A percentile compares a stretch with the other conserved stretches of the same genome.
Conservation (phyloP, 2,888 invertebrate species). For the Ephialtes manifestator region DNA sequence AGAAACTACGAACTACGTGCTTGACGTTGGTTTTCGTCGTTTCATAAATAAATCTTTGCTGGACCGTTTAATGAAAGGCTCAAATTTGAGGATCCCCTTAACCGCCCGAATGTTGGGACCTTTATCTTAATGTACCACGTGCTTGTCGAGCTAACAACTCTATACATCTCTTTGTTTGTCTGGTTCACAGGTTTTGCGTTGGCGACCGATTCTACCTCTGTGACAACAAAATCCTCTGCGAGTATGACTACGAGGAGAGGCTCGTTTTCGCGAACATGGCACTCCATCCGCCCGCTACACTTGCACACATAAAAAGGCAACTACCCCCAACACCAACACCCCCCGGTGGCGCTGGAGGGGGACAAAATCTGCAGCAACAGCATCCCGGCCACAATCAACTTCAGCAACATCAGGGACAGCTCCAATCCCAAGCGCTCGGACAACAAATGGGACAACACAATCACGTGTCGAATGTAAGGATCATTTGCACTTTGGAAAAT, state of each 20-base stretch:
- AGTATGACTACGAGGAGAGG: slow-evolving; percentile 98
- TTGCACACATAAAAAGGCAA: slow-evolving; percentile 93
- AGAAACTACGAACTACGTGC: no score
- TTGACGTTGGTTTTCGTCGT: no score
- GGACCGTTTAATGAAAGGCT: no score
- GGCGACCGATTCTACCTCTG: slow-evolving; percentile 98
- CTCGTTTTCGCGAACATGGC: slow-evolving; percentile 98
- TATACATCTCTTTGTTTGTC: slow-evolving; percentile 46
- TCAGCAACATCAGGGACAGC: slow-evolving; percentile 78
- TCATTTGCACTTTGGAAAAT: no score
- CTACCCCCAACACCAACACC: slow-evolving; percentile 85
- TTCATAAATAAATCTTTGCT: no score
- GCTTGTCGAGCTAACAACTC: not conserved
- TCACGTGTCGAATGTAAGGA: slow-evolving; percentile 84
- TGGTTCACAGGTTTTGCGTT: slow-evolving; percentile 95
- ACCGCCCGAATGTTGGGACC: no score
- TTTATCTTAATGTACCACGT: not conserved
- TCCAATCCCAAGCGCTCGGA: slow-evolving; percentile 80
- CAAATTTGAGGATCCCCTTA: no score
- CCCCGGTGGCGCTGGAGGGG: slow-evolving; percentile 71
- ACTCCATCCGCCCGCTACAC: slow-evolving; percentile 93
- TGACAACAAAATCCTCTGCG: slow-evolving; percentile 99
- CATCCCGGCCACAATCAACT: slow-evolving; percentile 82
- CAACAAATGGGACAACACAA: slow-evolving; percentile 83
- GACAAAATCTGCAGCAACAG: slow-evolving; percentile 77